These are phyloP conservation scores for Crocidura indochinensis DNA, from an alignment of 2,797 vertebrate genomes.

Conservation along the genomic window DNA sequence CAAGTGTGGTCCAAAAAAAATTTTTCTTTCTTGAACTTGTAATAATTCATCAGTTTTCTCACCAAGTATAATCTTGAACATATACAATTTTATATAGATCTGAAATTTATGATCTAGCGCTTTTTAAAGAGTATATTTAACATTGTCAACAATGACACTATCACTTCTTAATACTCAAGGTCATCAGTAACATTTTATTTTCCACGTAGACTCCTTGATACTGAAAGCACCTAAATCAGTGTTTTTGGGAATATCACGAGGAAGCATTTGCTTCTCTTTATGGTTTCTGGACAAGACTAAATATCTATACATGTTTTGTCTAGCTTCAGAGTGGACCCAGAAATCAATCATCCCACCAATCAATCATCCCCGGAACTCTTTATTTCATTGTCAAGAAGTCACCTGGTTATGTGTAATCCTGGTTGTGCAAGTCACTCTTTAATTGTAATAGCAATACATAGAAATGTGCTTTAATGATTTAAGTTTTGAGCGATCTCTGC, in stretches of 20 bases:
- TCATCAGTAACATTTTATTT: slow-evolving; percentile 16
- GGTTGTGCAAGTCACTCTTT: neutral
- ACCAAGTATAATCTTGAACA: slow-evolving; percentile 36
- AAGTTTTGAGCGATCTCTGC: neutral
- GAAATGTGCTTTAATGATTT: slow-evolving; percentile 15
- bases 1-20: neutral
- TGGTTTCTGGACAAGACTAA: neutral
- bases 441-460: neutral
- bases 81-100: neutral
- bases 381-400: slow-evolving; percentile 8
- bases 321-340: neutral
- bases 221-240: neutral
- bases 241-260: neutral
- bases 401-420: neutral
- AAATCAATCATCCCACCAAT: neutral
- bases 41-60: slow-evolving; percentile 12
- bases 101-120: neutral
- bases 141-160: neutral
- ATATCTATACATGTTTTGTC: neutral
- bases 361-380: neutral
- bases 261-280: neutral
- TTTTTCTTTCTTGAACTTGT: neutral
- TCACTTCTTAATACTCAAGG: slow-evolving; percentile 18
- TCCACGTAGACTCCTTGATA: neutral
- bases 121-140: slow-evolving; percentile 40